Conservation (phyloP, 2,888 invertebrate genomes). For the Lochmaea crataegi region DNA sequence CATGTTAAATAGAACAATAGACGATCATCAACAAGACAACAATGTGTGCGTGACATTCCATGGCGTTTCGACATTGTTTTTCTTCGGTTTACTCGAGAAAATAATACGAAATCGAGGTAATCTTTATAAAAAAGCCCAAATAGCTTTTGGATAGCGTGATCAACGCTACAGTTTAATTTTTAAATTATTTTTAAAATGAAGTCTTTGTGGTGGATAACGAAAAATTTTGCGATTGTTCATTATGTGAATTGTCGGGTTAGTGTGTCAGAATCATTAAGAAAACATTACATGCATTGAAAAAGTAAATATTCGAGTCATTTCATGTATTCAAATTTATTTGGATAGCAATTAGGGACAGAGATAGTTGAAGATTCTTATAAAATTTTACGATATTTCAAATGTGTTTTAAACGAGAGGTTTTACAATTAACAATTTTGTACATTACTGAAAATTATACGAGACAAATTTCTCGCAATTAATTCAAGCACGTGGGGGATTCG, state of each 20-base stretch:
- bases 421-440: no score
- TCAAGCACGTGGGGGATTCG: no score
- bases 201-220: no score
- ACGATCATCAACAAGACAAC: conserved; percentile 4
- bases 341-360: not conserved
- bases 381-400: not conserved
- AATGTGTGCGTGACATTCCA: conserved; percentile 16
- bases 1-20: conserved; percentile 14
- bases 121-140: not conserved
- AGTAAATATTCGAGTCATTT: not conserved
- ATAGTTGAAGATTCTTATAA: not conserved
- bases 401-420: not conserved
- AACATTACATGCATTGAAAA: not conserved
- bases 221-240: not conserved
- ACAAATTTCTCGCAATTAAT: no score
- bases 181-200: not conserved
- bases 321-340: not conserved
- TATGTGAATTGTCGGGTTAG: conserved; percentile 10
- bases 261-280: conserved; percentile 17
- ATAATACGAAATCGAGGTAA: not conserved
- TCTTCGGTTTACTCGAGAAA: not conserved
- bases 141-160: not conserved
- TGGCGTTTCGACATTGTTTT: not conserved
- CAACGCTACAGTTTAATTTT: no score
- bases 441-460: no score